A percentile compares a stretch with the other conserved stretches of the same genome.
Conservation (phyloP, 2,113 vertebrate genomes). For the Hypomesus transpacificus region DNA sequence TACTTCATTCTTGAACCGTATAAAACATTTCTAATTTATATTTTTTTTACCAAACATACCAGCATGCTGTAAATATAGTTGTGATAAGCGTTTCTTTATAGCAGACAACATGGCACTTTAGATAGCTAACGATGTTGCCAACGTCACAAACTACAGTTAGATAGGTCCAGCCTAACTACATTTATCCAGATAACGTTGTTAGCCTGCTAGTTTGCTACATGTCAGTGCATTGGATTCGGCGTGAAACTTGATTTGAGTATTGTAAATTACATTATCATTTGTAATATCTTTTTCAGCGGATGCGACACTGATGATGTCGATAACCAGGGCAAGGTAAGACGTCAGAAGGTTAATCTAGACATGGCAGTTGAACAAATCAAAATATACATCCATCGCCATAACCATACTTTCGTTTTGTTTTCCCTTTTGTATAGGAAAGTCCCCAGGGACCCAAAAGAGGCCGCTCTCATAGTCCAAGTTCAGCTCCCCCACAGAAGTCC, state of each 20-base stretch:
- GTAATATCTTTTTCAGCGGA: constrained; percentile 30
- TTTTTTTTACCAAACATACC: too few relatives aligned
- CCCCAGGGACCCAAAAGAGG: constrained; percentile 49
- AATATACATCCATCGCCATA: too few relatives aligned
- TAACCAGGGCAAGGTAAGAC: constrained; percentile 40
- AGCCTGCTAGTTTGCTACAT: not conserved
- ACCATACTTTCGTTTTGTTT: not conserved
- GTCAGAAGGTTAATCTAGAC: too few relatives aligned
- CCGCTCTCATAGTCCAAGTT: constrained; percentile 31
- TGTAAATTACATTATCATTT: not conserved
- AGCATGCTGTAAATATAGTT: too few relatives aligned
- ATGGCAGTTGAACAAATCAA: too few relatives aligned
- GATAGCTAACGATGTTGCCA: not conserved
- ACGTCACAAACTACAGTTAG: not conserved
- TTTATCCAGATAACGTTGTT: not conserved
- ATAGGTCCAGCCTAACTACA: not conserved
- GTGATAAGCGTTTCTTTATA: too few relatives aligned
- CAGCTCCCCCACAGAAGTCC: constrained; percentile 56
- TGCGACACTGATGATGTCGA: constrained; percentile 20
- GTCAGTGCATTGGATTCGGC: too few relatives aligned
- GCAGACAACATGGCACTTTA: not conserved
- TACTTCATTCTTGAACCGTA: too few relatives aligned
- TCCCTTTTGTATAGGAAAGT: not conserved
- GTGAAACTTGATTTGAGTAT: too few relatives aligned
- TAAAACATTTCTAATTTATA: too few relatives aligned